Evolutionary conservation across 2,113 vertebrate species (phyloP).

Genomic region (Cynopterus brachyotis): DNA sequence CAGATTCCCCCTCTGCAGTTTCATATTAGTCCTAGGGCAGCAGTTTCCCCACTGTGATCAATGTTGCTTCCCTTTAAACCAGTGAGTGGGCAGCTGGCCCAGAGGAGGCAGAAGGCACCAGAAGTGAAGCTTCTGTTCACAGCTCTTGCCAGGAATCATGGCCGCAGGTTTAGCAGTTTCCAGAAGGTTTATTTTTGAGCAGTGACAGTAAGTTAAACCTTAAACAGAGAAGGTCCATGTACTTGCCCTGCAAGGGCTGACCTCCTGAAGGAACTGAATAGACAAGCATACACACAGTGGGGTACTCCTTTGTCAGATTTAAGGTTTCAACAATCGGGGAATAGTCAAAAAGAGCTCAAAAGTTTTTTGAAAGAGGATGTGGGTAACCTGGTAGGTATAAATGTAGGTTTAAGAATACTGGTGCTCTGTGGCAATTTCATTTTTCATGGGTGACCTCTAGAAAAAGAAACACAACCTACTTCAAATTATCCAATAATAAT

Average conservation of each 20-base stretch:
- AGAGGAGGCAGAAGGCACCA: constrained; percentile 41
- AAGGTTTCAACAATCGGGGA: neutral
- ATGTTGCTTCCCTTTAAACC: neutral
- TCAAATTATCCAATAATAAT: constrained; percentile 29
- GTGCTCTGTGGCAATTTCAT: neutral
- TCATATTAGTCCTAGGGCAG: neutral
- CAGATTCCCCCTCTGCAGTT: neutral
- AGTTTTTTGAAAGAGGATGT: neutral
- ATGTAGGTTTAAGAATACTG: neutral
- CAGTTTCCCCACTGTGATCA: neutral
- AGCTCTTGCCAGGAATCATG: constrained; percentile 17
- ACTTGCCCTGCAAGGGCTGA: neutral
- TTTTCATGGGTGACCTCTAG: neutral
- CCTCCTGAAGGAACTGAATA: neutral
- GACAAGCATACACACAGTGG: neutral
- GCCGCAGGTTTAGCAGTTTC: neutral
- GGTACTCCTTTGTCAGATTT: neutral
- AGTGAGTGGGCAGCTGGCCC: constrained; percentile 37
- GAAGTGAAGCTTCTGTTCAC: constrained; percentile 54
- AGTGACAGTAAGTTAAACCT: constrained; percentile 5
- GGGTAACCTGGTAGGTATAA: neutral
- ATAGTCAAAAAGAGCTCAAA: neutral
- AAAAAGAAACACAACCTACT: constrained; percentile 45
- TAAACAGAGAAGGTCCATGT: neutral
- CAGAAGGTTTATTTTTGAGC: constrained; percentile 46